phyloP scores from a whole-genome alignment of 2,113 vertebrate species.

The Nothocercus julius region DNA sequence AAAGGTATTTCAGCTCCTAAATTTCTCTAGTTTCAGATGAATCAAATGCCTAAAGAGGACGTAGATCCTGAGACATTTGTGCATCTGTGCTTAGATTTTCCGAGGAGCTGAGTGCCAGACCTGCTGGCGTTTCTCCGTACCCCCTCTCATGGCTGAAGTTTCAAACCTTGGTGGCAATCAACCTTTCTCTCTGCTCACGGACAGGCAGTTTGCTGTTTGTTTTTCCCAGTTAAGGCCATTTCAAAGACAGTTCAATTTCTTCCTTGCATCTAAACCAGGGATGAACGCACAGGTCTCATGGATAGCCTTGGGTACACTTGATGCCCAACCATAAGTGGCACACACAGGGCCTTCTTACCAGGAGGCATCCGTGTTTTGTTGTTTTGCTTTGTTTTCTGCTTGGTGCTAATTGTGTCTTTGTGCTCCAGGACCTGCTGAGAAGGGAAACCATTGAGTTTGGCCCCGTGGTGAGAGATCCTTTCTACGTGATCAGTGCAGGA shows the following conservation, averaged over 20 bases:
- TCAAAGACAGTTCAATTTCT: not conserved
- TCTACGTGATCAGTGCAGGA: conserved; percentile 40
- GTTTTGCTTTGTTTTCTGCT: not conserved
- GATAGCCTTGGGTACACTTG: not conserved
- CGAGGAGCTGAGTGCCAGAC: not conserved
- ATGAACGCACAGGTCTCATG: not conserved
- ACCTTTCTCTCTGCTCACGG: not conserved
- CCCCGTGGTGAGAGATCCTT: conserved; percentile 67
- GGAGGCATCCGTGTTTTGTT: not conserved
- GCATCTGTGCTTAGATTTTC: not conserved
- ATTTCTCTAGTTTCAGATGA: not conserved
- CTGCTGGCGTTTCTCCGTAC: not conserved
- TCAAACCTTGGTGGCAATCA: not conserved
- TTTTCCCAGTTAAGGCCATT: no score
- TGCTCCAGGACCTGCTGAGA: conserved; percentile 80
- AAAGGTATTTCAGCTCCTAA: not conserved
- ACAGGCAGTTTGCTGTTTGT: not conserved
- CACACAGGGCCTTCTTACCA: not conserved
- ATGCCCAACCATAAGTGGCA: not conserved
- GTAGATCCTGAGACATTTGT: not conserved
- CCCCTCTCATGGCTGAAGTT: not conserved
- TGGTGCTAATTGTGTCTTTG: not conserved
- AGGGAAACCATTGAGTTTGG: conserved; percentile 68
- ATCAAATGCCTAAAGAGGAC: not conserved
- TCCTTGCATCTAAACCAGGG: not conserved